Conservation (phyloP, 1,140 invertebrate genomes). For the Druon quercuslanigerum region DNA sequence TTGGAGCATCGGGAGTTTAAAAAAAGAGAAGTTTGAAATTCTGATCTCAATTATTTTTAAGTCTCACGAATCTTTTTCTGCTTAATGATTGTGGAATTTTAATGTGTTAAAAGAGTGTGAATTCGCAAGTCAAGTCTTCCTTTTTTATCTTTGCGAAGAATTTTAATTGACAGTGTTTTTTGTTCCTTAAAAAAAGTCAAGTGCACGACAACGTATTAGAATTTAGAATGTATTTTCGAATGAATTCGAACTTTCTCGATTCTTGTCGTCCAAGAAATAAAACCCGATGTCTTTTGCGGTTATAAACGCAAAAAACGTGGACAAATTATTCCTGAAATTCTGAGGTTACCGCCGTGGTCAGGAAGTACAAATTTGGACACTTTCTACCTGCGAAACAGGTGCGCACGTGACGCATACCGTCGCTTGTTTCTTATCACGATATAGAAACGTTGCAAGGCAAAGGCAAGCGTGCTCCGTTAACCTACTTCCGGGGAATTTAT, state of each 20-base stretch:
- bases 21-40: too few species aligned
- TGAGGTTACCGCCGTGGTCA: slow-evolving; percentile 10
- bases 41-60: too few species aligned
- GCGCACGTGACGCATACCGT: slow-evolving; percentile 55
- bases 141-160: too few species aligned
- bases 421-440: slow-evolving; percentile 63
- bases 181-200: neutral
- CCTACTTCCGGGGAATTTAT: slow-evolving; percentile 46
- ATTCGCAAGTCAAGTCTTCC: too few species aligned
- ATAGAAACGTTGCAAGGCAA: slow-evolving; percentile 58
- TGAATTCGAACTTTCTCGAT: neutral
- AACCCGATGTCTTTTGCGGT: neutral
- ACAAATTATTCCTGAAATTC: slow-evolving; percentile 22
- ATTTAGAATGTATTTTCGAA: neutral
- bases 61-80: too few species aligned
- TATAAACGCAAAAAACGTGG: neutral
- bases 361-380: slow-evolving; percentile 66
- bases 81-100: too few species aligned
- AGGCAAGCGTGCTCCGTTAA: slow-evolving; percentile 53
- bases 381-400: slow-evolving; percentile 66
- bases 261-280: neutral
- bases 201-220: neutral
- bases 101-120: too few species aligned
- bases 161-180: too few species aligned
- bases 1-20: too few species aligned